Evolutionary conservation across 2,797 vertebrate species (phyloP), one percentile per base, ranked within the genome.

Genomic region (Clarias fuscus): DNA sequence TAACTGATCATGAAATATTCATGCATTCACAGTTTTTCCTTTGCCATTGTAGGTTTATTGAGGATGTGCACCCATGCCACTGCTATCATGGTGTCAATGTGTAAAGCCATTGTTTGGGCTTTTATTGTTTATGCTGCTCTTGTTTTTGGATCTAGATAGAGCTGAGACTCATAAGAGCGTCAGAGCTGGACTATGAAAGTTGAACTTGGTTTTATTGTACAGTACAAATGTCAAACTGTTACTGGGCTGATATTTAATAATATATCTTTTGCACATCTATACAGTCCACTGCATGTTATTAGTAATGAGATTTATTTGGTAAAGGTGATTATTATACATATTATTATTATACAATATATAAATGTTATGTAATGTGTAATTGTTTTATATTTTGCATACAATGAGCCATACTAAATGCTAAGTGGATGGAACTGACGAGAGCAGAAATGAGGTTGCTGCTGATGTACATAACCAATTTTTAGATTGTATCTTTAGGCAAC

Each of bases 1-100:
- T 73, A 82, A 86, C 76, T 82, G 61, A 68, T 84, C 65, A 84
- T 88, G 86, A 87, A 88, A 86, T 86, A 88, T 88, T 82, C 59
- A 90, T 62, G 78, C 18, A 1, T 37, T 82, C 48, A 84, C 67
- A 86, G 76, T 48, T 79, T 70, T 56, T 71, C 14, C 79, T 13
- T 43, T 20, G 59, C 77, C 48, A 83, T 79, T 86, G 88, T 87
- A 86, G 62, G 62, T 70, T 90, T 84, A 88, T 78, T 86, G 53
- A 83, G 33, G 80, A 82, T 73, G 84, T 80, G 70, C 27, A 18
- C 62, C 56, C 53, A 17, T 48, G 62, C 71, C 72, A 67, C 20
- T 30, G 58, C 83, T 77, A 82, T 80, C 84, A 58, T 70, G 75
- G 79, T 86, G n/a, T 77, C 62, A 80, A 43, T 33, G 82, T 86